Conservation (phyloP, 2,797 vertebrate genomes). For the Sphenodon punctatus region DNA sequence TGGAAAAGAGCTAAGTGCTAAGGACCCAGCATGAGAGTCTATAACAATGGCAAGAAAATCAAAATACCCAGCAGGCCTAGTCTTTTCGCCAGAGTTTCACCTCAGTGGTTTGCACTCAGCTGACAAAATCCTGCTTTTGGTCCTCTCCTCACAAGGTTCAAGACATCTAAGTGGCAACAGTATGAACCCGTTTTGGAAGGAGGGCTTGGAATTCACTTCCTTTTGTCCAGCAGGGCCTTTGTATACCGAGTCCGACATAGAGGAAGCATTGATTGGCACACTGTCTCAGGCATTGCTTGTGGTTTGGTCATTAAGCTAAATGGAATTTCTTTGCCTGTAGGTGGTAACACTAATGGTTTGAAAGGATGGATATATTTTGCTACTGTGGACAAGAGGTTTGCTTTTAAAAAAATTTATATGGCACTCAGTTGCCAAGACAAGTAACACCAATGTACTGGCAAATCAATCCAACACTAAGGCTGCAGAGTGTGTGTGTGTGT, state of each 20-base stretch:
- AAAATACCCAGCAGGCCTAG: background rate
- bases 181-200: background rate
- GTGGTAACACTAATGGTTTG: background rate
- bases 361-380: no score
- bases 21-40: background rate
- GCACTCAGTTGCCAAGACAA: no score
- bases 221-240: background rate
- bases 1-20: background rate
- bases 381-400: background rate
- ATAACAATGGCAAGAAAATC: background rate
- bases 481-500: no score
- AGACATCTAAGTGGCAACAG: background rate
- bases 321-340: background rate
- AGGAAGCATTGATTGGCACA: background rate
- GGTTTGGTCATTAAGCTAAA: no score
- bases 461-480: no score
- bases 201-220: background rate
- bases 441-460: no score
- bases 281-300: conserved; percentile 17
- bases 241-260: background rate
- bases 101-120: background rate
- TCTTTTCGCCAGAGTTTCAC: background rate
- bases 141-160: background rate
- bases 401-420: no score
- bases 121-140: background rate